Evolutionary conservation across 2,113 vertebrate species (phyloP), one percentile per base, ranked within the genome.

Genomic region (Platysternon megacephalum): DNA sequence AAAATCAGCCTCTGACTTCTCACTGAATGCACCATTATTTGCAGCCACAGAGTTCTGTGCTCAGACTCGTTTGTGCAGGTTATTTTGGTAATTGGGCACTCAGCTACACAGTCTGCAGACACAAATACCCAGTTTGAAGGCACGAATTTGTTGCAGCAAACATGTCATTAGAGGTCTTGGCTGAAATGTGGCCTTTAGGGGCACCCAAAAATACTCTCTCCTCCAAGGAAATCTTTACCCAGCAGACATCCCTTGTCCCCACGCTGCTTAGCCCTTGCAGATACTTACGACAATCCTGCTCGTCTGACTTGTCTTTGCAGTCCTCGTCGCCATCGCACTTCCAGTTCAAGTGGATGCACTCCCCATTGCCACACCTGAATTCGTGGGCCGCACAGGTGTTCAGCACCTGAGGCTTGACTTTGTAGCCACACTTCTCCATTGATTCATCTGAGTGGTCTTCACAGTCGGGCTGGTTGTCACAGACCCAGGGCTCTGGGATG

Each of bases 291-390:
- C 99, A 99, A 95, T 99, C 98, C 92, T 98, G 98, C 97, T 99
- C 99, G 11, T 99, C 99, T 0, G 99, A 99, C 96, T 99, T 99
- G 98, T 99, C 99, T 97, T 99, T 99, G 98, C 99, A 99, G 98
- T 99, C 99, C 11, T 98, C 98, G 2, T 99, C 99, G 1, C 99
- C 99, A 0, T 99, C 99, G 1, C 99, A 99, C 97, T 99, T 99
- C 99, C 99, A 99, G 98, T 99, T 99, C 86, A 99, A 98, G 95
- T 99, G 99, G 93, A 99, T 98, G 80, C 99, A 99, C 80, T 99
- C 99, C 2, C 99, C 99, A 0, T 98, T 99, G 79, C 98, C 96
- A 5, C 99, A 99, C 97, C 98, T 98, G 98, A 99, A 99, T 98
- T 99, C 99, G 2, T 98, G 97, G 5, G 98, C 96, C 0, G 98